Percentiles rank a stretch among this genome's conserved stretches.
These are phyloP conservation scores for Euura saliciscinereae DNA, from an alignment of 1,140 invertebrate genomes.

Conservation along the genomic window DNA sequence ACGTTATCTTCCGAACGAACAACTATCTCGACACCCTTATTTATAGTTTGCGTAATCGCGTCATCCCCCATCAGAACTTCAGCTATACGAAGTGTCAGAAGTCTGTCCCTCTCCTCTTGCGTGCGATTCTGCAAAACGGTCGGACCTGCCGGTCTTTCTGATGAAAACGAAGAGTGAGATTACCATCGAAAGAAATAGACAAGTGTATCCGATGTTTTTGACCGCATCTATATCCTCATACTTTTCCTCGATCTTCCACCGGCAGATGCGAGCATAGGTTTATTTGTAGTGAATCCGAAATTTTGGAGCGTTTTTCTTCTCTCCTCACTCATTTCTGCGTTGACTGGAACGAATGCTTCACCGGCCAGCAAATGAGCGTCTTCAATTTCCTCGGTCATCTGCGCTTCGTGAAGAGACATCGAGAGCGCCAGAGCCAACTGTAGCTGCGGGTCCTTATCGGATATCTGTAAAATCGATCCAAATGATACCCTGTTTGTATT, in stretches of 20 bases:
- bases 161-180: slow-evolving; percentile 24
- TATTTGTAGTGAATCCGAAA: slow-evolving; percentile 51
- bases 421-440: slow-evolving; percentile 60
- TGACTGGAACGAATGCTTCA: slow-evolving; percentile 17
- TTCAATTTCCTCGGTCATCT: slow-evolving; percentile 46
- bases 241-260: slow-evolving; percentile 37
- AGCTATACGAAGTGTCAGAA: slow-evolving; percentile 59
- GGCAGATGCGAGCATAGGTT: slow-evolving; percentile 30
- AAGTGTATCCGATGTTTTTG: not conserved
- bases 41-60: slow-evolving; percentile 38
- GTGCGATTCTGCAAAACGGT: slow-evolving; percentile 53
- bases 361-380: slow-evolving; percentile 39
- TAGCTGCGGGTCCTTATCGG: slow-evolving; percentile 48
- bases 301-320: slow-evolving; percentile 42
- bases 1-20: slow-evolving; percentile 19
- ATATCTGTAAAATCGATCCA: slow-evolving; percentile 31
- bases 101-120: slow-evolving; percentile 50
- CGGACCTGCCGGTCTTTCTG: slow-evolving; percentile 35
- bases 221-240: slow-evolving; percentile 21
- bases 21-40: slow-evolving; percentile 12
- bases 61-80: slow-evolving; percentile 51
- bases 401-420: slow-evolving; percentile 56
- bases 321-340: slow-evolving; percentile 30
- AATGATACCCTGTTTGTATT: not conserved
- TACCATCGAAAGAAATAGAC: no score